Conservation (phyloP, 2,113 vertebrate genomes). For the Myrmophylax atrothorax region DNA sequence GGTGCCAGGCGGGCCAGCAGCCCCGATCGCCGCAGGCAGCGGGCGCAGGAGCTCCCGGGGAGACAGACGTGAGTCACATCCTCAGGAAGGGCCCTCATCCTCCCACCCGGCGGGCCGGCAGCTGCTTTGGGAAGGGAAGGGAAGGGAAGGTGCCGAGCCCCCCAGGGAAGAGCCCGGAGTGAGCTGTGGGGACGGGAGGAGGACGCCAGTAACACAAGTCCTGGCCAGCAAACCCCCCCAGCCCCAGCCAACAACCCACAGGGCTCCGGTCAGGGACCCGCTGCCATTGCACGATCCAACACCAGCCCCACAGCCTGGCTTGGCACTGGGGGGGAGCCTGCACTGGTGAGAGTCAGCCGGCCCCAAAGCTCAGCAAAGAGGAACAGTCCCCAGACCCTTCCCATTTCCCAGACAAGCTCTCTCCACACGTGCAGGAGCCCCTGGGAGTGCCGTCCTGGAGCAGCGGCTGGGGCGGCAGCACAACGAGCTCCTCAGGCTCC, state of each 20-base stretch:
- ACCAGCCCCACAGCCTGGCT: background rate
- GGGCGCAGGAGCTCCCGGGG: background rate
- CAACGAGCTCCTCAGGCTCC: accelerated
- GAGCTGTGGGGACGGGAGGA: accelerated
- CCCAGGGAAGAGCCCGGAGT: accelerated
- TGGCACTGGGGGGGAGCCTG: background rate
- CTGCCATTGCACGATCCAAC: accelerated
- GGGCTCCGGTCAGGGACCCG: background rate
- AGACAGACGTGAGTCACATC: constrained; percentile 38
- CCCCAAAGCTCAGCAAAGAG: background rate
- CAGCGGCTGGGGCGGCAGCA: accelerated
- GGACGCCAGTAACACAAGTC: accelerated
- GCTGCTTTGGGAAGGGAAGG: background rate
- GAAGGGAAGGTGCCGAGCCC: background rate
- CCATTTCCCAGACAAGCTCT: background rate
- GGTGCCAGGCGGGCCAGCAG: background rate
- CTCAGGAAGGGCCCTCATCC: constrained; percentile 51
- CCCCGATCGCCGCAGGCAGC: background rate
- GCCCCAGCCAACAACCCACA: accelerated
- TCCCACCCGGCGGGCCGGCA: background rate
- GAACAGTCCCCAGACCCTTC: no score
- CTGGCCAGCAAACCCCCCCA: accelerated
- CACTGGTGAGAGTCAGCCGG: background rate
- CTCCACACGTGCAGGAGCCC: background rate
- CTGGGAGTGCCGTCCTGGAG: accelerated